Evolutionary conservation across 1,140 invertebrate species (phyloP).

Genomic region (Drosophila varians): DNA sequence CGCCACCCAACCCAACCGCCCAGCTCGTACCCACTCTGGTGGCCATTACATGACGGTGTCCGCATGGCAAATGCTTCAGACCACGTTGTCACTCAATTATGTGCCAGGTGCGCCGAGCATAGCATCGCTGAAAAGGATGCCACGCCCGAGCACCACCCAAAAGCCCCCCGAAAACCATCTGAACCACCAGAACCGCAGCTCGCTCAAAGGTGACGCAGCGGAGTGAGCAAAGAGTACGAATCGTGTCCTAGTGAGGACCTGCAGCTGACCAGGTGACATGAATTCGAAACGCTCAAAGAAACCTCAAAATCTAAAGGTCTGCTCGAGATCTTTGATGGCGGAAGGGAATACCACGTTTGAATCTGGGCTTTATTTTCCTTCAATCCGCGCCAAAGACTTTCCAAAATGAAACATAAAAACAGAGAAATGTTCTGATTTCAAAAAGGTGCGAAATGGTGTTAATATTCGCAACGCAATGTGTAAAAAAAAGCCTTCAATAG

Average conservation of each 20-base stretch:
- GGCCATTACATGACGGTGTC: constrained; percentile 47
- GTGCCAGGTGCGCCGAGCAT: constrained; percentile 70
- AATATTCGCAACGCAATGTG: too few relatives aligned
- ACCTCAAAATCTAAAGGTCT: neutral
- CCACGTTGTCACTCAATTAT: constrained; percentile 79
- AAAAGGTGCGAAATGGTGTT: too few relatives aligned
- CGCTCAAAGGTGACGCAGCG: constrained; percentile 1
- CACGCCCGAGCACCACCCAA: constrained; percentile 18
- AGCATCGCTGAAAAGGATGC: constrained; percentile 71
- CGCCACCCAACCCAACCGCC: constrained; percentile 10
- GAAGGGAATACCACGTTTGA: too few relatives aligned
- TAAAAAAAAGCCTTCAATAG: too few relatives aligned
- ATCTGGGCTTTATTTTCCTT: too few relatives aligned
- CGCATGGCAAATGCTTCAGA: constrained; percentile 71
- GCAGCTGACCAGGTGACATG: constrained; percentile 45
- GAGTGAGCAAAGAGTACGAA: neutral
- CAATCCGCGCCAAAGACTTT: too few relatives aligned
- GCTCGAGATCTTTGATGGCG: neutral
- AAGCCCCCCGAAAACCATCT: neutral
- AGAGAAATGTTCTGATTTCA: too few relatives aligned
- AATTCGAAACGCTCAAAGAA: constrained; percentile 18
- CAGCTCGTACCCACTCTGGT: constrained; percentile 11
- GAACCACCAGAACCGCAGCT: neutral
- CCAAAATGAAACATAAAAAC: too few relatives aligned
- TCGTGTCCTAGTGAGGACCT: neutral